Percentiles rank a stretch among this genome's conserved stretches.
These are phyloP conservation scores for Nothura maculosa DNA, from an alignment of 2,797 vertebrate species.

Conservation along the genomic window DNA sequence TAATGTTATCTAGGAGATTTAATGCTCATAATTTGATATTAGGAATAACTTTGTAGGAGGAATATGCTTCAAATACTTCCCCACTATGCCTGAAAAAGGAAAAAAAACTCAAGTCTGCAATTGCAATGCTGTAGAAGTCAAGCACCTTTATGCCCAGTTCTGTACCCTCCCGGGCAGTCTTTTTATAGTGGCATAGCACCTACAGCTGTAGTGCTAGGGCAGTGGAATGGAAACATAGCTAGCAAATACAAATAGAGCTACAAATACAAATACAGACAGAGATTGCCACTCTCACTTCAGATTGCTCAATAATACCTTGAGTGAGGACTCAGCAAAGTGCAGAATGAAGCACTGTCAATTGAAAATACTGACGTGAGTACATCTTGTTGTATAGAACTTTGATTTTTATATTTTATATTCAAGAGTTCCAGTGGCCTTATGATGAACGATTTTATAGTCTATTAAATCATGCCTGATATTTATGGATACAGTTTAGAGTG, in stretches of 20 bases:
- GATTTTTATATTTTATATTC: conserved; percentile 71
- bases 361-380: neutral
- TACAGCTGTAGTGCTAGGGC: neutral
- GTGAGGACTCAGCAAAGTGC: neutral
- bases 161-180: neutral
- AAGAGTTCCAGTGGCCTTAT: conserved; percentile 44
- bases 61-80: neutral
- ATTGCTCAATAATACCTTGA: neutral
- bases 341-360: neutral
- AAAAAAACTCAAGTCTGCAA: neutral
- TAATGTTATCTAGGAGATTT: conserved; percentile 53
- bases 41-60: conserved; percentile 27
- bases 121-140: neutral
- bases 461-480: conserved; percentile 55
- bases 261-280: too few species aligned
- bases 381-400: conserved; percentile 45
- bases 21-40: conserved; percentile 40
- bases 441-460: conserved; percentile 55
- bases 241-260: neutral
- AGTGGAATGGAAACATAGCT: neutral
- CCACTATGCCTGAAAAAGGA: neutral
- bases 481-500: conserved; percentile 53
- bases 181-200: neutral
- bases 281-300: neutral
- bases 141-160: neutral